Evolutionary conservation across 2,113 vertebrate genomes (phyloP), one percentile per base, ranked within the genome.

Genomic region (Alethe diademata): DNA sequence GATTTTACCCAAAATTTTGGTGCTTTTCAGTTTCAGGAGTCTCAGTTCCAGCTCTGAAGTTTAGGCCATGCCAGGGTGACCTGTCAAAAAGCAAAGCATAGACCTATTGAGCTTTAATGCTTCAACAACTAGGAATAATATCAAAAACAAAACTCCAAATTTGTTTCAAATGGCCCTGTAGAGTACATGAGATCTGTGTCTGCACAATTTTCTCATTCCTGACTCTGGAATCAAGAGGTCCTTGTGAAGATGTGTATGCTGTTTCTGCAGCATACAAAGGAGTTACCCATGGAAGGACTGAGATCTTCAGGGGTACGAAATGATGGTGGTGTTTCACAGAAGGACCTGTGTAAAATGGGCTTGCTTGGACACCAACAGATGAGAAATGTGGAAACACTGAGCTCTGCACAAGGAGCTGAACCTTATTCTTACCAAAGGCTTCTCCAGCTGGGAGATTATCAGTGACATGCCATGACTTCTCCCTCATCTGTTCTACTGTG

Each of bases 371-470:
- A 4, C 15, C 50, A 56, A 5, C 28, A 69, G 24, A 48, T 0
- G 0, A 74, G 28, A 28, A 56, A 47, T 0, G 2, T 2, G 2
- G n/a, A 66, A 66, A 38, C 18, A 5, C 7, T 6, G 60, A 75
- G 15, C 14, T 91, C n/a, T 42, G n/a, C 47, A 24, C 20, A 71
- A 71, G 16, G 25, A 79, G 42, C 7, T 7, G 47, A 85, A 72
- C 14, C 29, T 70, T 91, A 18, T 16, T 81, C 22, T 35, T 87
- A 23, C 8, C 40, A 60, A 78, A 85, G 24, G 3, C 3, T 79
- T 69, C 42, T 56, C 35, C 47, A 88, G 13, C 8, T 70, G 33
- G 26, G 31, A 82, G 45, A 72, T 53, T 78, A 72, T 57, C 53
- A 50, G 25, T 19, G 28, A 15, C 36, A 38, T 9, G 14, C 5